These are phyloP conservation scores for Sminthopsis crassicaudata DNA, from an alignment of 2,113 vertebrate species.

Conservation along the genomic window DNA sequence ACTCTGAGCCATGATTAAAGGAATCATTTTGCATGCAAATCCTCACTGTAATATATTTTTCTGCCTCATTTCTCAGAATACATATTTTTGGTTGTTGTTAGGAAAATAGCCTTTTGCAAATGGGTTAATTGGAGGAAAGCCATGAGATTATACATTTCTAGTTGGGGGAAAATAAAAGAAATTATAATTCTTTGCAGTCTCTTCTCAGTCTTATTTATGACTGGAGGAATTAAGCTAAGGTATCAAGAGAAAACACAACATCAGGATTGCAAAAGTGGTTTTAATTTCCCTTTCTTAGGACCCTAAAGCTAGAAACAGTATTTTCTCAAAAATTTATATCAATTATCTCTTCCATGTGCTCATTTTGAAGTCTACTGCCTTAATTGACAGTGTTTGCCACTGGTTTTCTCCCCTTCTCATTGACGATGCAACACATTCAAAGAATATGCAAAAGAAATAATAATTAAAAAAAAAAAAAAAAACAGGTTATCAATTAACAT, in stretches of 20 bases:
- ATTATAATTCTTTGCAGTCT: background rate
- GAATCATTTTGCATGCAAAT: background rate
- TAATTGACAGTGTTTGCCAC: background rate
- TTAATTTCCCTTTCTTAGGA: background rate
- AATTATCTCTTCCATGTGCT: background rate
- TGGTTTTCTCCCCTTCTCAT: background rate
- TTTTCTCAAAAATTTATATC: background rate
- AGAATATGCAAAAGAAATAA: constrained; percentile 29
- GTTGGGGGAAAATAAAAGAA: background rate
- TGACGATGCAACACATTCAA: constrained; percentile 31
- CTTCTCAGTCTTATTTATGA: background rate
- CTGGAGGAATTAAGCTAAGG: background rate
- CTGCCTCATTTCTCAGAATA: background rate
- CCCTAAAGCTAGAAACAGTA: background rate
- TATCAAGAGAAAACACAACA: background rate
- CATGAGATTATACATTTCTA: background rate
- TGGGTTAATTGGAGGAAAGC: background rate
- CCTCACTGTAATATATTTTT: background rate
- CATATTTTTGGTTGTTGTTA: background rate
- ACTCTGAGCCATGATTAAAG: background rate
- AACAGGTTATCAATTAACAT: constrained; percentile 57
- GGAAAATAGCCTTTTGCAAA: background rate
- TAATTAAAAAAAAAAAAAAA: constrained; percentile 52
- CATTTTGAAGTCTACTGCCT: background rate
- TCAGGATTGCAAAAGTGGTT: background rate